These are phyloP conservation scores for Cygnus olor DNA, from an alignment of 2,797 vertebrate species.

Conservation along the genomic window DNA sequence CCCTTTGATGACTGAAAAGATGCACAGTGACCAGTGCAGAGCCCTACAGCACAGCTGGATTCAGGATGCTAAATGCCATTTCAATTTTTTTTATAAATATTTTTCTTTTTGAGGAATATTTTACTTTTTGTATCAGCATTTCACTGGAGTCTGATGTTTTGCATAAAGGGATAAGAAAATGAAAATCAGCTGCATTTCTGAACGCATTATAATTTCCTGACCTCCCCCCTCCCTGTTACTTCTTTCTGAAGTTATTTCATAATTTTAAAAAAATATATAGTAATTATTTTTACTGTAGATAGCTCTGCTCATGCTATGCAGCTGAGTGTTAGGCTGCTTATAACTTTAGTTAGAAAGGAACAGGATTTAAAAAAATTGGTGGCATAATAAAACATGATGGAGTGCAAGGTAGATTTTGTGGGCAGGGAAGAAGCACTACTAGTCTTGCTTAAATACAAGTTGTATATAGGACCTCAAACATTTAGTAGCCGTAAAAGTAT, in stretches of 20 bases:
- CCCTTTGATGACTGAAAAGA: neutral
- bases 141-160: neutral
- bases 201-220: neutral
- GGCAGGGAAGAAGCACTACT: neutral
- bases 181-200: slow-evolving; percentile 21
- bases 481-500: neutral
- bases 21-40: fast-evolving
- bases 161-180: neutral
- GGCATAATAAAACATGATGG: neutral
- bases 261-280: neutral
- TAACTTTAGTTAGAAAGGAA: neutral
- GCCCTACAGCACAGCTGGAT: neutral
- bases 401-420: neutral
- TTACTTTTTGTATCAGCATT: neutral
- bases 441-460: neutral
- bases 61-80: neutral
- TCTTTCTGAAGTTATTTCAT: neutral
- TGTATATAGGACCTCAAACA: neutral
- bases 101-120: neutral
- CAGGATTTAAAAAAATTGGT: fast-evolving
- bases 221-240: neutral
- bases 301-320: neutral
- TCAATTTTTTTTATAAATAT: neutral
- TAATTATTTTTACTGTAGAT: neutral
- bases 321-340: neutral